Evolutionary conservation across 2,797 vertebrate genomes (phyloP), one percentile per base, ranked within the genome.

Genomic region (Gymnocypris eckloni): DNA sequence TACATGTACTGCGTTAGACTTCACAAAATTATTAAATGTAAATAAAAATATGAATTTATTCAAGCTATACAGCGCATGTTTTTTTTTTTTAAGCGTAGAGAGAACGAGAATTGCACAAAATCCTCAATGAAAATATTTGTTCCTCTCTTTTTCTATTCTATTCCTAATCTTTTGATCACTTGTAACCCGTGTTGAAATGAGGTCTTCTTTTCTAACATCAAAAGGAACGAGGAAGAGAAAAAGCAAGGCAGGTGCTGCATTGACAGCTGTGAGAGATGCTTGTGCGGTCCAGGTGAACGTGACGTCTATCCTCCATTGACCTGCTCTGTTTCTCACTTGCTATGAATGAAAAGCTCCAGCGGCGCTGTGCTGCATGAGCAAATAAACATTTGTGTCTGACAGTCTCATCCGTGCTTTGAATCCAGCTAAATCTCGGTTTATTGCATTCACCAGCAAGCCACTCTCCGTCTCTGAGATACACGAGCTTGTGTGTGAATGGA

Each of bases 121-220:
- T 25, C 28, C 18, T 28, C 4, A 22, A 12, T 20, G 25, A 28
- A 64, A 64, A 25, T 15, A 1, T n/a, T 48, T 37, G 39, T 43
- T 85, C 85, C 88, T 92, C 92, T 94, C 87, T 89, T 83, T 93
- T 73, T 79, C 13, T 59, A 10, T 82, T 33, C 22, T 9, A 15
- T 37, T 50, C 13, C 13, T 41, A 54, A 80, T 59, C 73, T 82
- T 83, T 76, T 69, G 48, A 41, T 82, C 81, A 64, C 73, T 78
- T 81, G 69, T 78, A 80, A 81, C 72, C 64, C 4, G 76, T 48
- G 28, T 39, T 81, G 52, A 81, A 69, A 72, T 6, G 56, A 83
- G 52, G 16, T 48, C 25, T 50, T 77, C 71, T 81, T 86, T 83
- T 87, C 75, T 10, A 43, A 61, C 54, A 81, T 81, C 61, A 88